These are phyloP conservation scores for Sycobia sp. DNA, from an alignment of 1,140 invertebrate genomes.

Conservation along the genomic window DNA sequence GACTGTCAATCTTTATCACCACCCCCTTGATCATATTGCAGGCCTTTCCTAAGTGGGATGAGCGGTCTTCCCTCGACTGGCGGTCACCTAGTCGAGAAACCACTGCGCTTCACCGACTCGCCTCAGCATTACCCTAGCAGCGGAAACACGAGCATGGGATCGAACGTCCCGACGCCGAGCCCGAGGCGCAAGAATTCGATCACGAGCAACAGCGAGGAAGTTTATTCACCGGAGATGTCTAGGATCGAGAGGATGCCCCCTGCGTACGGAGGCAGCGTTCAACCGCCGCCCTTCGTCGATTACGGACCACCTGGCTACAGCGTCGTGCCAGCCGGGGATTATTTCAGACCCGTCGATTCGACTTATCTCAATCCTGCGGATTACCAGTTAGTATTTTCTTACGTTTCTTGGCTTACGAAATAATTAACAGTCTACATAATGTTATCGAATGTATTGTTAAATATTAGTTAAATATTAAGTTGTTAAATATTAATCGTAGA, in stretches of 20 bases:
- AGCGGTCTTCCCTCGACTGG: slow-evolving; percentile 48
- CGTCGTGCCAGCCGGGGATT: slow-evolving; percentile 48
- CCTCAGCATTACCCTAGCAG: slow-evolving; percentile 68
- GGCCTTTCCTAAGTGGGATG: slow-evolving; percentile 57
- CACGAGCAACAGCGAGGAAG: slow-evolving; percentile 67
- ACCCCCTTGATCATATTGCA: no score
- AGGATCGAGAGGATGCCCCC: slow-evolving; percentile 61
- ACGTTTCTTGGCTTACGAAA: no score
- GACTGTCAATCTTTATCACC: no score
- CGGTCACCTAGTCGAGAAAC: slow-evolving; percentile 60
- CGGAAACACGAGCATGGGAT: slow-evolving; percentile 38
- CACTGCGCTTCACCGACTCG: slow-evolving; percentile 77
- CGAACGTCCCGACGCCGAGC: slow-evolving; percentile 70
- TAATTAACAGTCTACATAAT: no score
- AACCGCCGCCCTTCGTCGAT: slow-evolving; percentile 44
- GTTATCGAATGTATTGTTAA: no score
- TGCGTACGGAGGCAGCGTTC: slow-evolving; percentile 59
- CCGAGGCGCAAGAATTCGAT: slow-evolving; percentile 72
- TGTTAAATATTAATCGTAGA: no score
- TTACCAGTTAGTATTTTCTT: slow-evolving; percentile 54
- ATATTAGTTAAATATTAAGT: no score
- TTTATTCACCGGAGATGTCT: slow-evolving; percentile 54
- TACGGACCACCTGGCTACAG: slow-evolving; percentile 53
- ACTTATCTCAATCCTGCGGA: slow-evolving; percentile 51
- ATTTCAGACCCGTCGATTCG: slow-evolving; percentile 49